Evolutionary conservation across 2,113 vertebrate species (phyloP), one percentile per base, ranked within the genome.

Genomic region (Rousettus leschenaultii): DNA sequence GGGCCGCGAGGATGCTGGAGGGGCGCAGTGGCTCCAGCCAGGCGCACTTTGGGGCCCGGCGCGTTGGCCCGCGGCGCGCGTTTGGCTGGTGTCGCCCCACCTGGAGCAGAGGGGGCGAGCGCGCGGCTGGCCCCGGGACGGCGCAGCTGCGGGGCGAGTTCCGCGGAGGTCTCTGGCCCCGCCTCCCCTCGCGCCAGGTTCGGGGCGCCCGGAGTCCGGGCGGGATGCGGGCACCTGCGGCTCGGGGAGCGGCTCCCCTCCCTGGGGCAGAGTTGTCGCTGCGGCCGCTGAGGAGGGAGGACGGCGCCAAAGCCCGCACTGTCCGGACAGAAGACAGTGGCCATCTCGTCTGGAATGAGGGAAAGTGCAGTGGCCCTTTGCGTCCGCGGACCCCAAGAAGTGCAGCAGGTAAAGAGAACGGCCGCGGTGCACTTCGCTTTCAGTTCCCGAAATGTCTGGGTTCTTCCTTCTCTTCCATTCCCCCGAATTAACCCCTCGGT

Each of bases 361-460:
- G 89, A 94, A 74, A 74, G n/a, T 15, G 83, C 51, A 19, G 68
- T 18, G 48, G 82, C 51, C 28, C 79, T 57, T 68, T 30, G 65
- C 74, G 94, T 91, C 66, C 68, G 77, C 43, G 91, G 63, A 51
- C 87, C 88, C 74, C 21, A 33, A 63, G 83, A 82, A 91, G 74
- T 28, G n/a, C 92, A 28, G 68, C 98, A 98, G 98, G 97, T 98
- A 96, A 95, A 40, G 53, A 12, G 40, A 6, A 13, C 0, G 12
- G 45, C 3, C 40, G 24, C 14, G 18, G 15, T 0, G 30, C 30
- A 1, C 40, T 57, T 3, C 24, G 33, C 24, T 28, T 1, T 12
- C 68, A 1, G 21, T 0, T 40, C 22, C n/a, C 15, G 75, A 5
- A 0, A n/a, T 11, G 16, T 3, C 22, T 6, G 1, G 0, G 77